A percentile compares a stretch with the other conserved stretches of the same genome.
Evolutionary conservation across 2,797 vertebrate genomes (phyloP).

Genomic region (Microctenopoma lineatum): DNA sequence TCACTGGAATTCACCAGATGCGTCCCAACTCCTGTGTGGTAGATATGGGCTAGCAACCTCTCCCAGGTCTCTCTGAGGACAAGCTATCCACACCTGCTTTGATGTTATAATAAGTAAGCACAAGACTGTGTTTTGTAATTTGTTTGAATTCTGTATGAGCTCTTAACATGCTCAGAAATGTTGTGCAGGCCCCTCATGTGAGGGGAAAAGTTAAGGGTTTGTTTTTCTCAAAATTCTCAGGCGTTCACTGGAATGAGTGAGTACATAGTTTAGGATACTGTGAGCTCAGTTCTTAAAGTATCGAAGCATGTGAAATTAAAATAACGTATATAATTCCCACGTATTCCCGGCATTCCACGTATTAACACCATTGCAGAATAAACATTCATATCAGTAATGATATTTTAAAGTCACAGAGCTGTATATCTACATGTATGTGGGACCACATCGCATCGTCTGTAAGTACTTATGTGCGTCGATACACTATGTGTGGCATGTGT

Average conservation of each 20-base stretch:
- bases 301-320: too few species aligned
- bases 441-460: background rate
- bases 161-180: background rate
- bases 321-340: too few species aligned
- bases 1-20: conserved; percentile 27
- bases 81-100: conserved; percentile 41
- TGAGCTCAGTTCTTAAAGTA: too few species aligned
- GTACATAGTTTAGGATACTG: too few species aligned
- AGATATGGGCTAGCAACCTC: conserved; percentile 19
- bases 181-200: background rate
- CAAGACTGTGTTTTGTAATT: background rate
- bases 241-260: background rate
- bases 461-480: conserved; percentile 29
- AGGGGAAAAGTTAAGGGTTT: background rate
- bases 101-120: background rate
- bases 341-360: too few species aligned
- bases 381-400: conserved; percentile 6
- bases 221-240: background rate
- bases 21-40: conserved; percentile 1
- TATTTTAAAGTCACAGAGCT: conserved; percentile 26
- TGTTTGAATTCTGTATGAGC: background rate
- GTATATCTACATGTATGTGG: conserved; percentile 21
- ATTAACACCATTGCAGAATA: background rate
- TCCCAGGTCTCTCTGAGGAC: conserved; percentile 45
- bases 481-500: conserved; percentile 56